A percentile compares a stretch with the other conserved stretches of the same genome.
phyloP scores from a whole-genome alignment of 2,797 vertebrate genomes.

The Esox lucius region DNA sequence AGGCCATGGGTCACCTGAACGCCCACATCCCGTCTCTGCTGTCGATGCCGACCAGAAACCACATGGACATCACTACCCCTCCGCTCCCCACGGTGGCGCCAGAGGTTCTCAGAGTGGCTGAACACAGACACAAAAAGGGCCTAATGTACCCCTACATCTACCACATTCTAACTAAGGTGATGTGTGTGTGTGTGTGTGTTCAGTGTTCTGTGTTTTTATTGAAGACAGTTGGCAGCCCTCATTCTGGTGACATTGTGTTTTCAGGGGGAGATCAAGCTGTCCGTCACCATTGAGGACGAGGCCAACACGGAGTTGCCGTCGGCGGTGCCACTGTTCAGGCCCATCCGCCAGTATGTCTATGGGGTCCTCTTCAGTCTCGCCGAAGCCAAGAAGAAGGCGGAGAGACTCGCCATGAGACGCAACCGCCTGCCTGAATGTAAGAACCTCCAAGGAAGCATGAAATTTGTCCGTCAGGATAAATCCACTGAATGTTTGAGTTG shows the following conservation, averaged over 20 bases:
- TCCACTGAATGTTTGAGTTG: no score
- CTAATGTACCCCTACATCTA: constrained; percentile 97
- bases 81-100: constrained; percentile 88
- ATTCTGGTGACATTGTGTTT: constrained; percentile 15
- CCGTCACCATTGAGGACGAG: constrained; percentile 96
- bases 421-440: constrained; percentile 91
- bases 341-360: constrained; percentile 94
- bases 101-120: constrained; percentile 92
- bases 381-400: constrained; percentile 91
- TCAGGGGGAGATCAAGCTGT: constrained; percentile 95
- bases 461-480: no score
- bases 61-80: constrained; percentile 96
- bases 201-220: no score
- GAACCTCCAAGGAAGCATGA: constrained; percentile 18
- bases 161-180: constrained; percentile 67
- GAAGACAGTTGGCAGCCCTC: no score
- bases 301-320: constrained; percentile 96
- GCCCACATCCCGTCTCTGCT: constrained; percentile 90
- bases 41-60: constrained; percentile 95
- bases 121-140: constrained; percentile 94
- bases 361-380: constrained; percentile 96
- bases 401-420: constrained; percentile 90
- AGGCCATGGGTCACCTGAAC: constrained; percentile 77
- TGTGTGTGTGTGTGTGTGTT: no score
- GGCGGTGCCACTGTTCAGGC: constrained; percentile 90